phyloP scores from a whole-genome alignment of 2,113 vertebrate species.

The Bettongia penicillata region DNA sequence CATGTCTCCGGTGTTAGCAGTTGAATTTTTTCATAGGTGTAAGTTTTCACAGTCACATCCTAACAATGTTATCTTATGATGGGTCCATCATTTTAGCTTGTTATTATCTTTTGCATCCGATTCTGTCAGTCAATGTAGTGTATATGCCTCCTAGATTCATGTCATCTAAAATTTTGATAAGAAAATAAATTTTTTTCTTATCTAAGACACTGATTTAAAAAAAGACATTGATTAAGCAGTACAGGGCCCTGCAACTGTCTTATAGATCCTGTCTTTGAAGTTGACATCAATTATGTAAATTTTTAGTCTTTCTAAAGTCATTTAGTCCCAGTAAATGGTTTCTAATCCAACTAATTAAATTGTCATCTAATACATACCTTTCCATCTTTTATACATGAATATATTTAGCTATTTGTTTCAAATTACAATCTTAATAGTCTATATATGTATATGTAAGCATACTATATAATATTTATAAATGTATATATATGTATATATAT shows the following conservation, averaged over 20 bases:
- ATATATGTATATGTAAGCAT: not conserved
- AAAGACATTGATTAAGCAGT: not conserved
- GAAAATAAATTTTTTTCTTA: not conserved
- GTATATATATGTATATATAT: too few relatives aligned
- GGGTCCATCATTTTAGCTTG: not conserved
- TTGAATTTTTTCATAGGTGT: not conserved
- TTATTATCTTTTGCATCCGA: not conserved
- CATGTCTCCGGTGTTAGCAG: not conserved
- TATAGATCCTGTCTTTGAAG: not conserved
- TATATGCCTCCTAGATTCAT: not conserved
- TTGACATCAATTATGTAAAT: not conserved
- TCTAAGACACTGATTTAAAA: not conserved
- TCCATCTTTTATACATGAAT: not conserved
- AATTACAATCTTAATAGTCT: not conserved
- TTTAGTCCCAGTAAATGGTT: not conserved
- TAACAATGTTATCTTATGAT: not conserved
- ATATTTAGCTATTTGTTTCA: not conserved
- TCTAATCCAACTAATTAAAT: not conserved
- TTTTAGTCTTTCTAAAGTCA: not conserved
- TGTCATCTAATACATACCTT: not conserved
- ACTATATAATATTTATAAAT: too few relatives aligned
- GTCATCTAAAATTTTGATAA: not conserved
- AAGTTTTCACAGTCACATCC: not conserved
- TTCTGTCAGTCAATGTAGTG: not conserved
- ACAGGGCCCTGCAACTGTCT: not conserved